Conservation (phyloP, 2,888 invertebrate species). For the Drosophila macrospina region DNA sequence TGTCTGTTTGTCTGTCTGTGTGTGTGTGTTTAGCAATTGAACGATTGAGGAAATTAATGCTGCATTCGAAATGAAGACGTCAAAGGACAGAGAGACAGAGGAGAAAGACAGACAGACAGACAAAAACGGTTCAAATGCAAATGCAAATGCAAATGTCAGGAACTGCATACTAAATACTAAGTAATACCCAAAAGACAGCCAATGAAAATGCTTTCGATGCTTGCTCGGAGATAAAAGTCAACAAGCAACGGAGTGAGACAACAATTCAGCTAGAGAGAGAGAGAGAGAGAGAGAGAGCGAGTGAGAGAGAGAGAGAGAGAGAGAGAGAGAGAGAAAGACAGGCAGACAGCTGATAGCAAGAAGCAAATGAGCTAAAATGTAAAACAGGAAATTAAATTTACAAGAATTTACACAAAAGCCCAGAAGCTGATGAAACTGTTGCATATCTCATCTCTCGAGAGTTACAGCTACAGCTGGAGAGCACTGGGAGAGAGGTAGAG, state of each 20-base stretch:
- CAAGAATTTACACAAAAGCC: slow-evolving; percentile 66
- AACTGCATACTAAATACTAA: slow-evolving; percentile 53
- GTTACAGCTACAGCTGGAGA: not conserved
- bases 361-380: slow-evolving; percentile 54
- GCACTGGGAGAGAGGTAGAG: not conserved
- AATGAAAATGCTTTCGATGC: slow-evolving; percentile 40
- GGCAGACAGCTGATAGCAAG: not conserved
- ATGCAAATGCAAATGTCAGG: slow-evolving; percentile 49
- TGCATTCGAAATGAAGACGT: slow-evolving; percentile 59
- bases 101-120: slow-evolving; percentile 9
- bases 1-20: not conserved
- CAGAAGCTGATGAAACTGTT: slow-evolving; percentile 44
- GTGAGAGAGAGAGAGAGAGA: not conserved
- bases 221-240: slow-evolving; percentile 34
- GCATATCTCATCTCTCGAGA: slow-evolving; percentile 36
- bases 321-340: not conserved
- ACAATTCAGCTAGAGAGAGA: slow-evolving; percentile 6
- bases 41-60: slow-evolving; percentile 67
- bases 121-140: slow-evolving; percentile 25
- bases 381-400: slow-evolving; percentile 76
- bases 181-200: slow-evolving; percentile 45
- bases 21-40: slow-evolving; percentile 42
- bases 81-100: slow-evolving; percentile 12
- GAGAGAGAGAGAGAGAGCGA: slow-evolving; percentile 10
- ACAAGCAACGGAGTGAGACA: slow-evolving; percentile 35